Base-by-base conservation (phyloP, 1,140 invertebrate species). In the Calephelis nemesis region DNA sequence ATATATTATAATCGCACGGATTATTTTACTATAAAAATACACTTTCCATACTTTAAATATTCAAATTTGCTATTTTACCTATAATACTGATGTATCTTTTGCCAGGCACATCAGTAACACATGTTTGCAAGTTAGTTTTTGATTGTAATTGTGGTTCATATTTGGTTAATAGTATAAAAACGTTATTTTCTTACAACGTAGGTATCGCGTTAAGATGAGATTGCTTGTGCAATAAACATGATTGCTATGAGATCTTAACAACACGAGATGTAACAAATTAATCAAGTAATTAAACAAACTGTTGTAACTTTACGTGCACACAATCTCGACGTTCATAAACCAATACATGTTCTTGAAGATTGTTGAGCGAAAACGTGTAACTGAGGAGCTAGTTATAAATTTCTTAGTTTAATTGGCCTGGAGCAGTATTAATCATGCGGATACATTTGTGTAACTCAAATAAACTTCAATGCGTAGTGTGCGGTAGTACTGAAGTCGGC, bases 401-500 rank as follows among this genome's bases (percentile, higher is more conserved):
- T 69, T 69, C 65, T 58, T 63, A 72, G 67, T 77, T 77, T 74
- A 74, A 77, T 77, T 67, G 67, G 66, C 70, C 66, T 67, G 63
- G 13, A 15, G 47, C 60, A 65, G 54, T 75, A 74, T 75, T 75
- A 73, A 77, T 77, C 71, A 77, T 74, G 63, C 54, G 63, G 49
- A 69, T 63, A 66, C 65, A 64, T 67, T 49, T 13, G 19, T 65
- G 62, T 70, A 71, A 65, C 64, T 69, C 64, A 72, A 73, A 76
- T 68, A 72, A 68, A 67, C 63, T 75, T 74, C 74, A 68, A 54
- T 74, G 73, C 63, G 67, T 71, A 68, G 54, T 65, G 69, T 72
- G 47, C 63, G 76, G 72, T 78, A 73, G 72, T 74, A 74, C 64
- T 49, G 64, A 54, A 71, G 76, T 75, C 75, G 72, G 74, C 82